Base-by-base conservation (phyloP, 2,113 vertebrate genomes). In the Apodemus speciosus region DNA sequence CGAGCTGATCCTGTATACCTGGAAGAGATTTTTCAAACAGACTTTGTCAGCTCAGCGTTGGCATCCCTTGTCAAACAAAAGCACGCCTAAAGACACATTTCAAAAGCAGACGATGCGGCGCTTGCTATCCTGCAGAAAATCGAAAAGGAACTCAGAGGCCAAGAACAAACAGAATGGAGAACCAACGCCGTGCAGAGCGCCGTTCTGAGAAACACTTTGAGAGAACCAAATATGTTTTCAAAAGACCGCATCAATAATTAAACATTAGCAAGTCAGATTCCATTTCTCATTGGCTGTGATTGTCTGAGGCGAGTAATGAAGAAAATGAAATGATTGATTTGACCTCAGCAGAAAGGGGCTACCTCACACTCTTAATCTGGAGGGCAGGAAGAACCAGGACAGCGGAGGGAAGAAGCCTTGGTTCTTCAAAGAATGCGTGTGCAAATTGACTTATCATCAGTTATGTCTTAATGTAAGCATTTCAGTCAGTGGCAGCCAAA, bases 131-230 rank as follows among this genome's bases (percentile, higher is more conserved):
- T 98, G 98, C 98, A 98, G 98, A 98, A 98, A 99, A 98, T 98
- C 98, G 98, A 99, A 99, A 98, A 98, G 98, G 98, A 98, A 98
- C 94, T 94, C 96, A 97, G 97, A 98, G 97, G 98, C 98, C 69
- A 97, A 99, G 98, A 99, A 99, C 99, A 99, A 99, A 99, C 98
- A 97, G 99, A 99, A 99, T 99, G 98, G 98, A 98, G 98, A 99
- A 98, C 98, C 97, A 97, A 97, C 97, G 97, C 98, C 97, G 98
- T 98, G 98, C 98, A 98, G 98, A 98, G 98, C 95, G 96, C 94
- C 95, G 98, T 98, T 98, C 97, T 98, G 98, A 99, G 98, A 98
- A 98, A 98, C 98, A 98, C 92, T 98, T 99, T 99, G 98, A 98
- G 98, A 98, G 98, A 99, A 98, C 99, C 98, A 99, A 98, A 98